Percentiles rank a stretch among this genome's conserved stretches.
Conservation (phyloP, 2,888 invertebrate genomes). For the Amphipoea lucens region DNA sequence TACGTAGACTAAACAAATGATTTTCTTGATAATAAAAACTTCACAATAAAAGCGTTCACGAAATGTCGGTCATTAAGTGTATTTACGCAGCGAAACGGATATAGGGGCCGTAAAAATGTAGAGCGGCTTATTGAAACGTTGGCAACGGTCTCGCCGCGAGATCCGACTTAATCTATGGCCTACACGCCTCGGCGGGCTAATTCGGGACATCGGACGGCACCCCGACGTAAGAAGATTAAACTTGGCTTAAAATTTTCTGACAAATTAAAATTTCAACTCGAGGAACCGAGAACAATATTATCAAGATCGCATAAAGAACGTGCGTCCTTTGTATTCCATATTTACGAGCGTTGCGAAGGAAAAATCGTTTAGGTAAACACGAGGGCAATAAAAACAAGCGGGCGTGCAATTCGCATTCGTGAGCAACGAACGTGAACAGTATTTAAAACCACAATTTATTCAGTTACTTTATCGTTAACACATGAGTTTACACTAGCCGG, state of each 20-base stretch:
- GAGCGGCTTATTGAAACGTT: slow-evolving; percentile 88
- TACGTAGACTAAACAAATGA: slow-evolving; percentile 90
- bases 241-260: slow-evolving; percentile 76
- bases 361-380: slow-evolving; percentile 84
- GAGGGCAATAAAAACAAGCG: slow-evolving; percentile 80
- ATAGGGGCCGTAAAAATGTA: slow-evolving; percentile 88
- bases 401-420: slow-evolving; percentile 79
- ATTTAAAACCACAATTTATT: slow-evolving; percentile 83
- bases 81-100: slow-evolving; percentile 90
- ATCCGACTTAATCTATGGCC: slow-evolving; percentile 83
- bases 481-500: slow-evolving; percentile 83
- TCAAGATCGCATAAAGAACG: slow-evolving; percentile 82
- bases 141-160: slow-evolving; percentile 81
- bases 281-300: slow-evolving; percentile 79
- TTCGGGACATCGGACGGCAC: slow-evolving; percentile 74
- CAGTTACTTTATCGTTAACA: slow-evolving; percentile 84
- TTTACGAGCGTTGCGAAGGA: slow-evolving; percentile 79
- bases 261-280: slow-evolving; percentile 83
- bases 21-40: slow-evolving; percentile 89
- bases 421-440: slow-evolving; percentile 78
- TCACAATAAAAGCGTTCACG: slow-evolving; percentile 89
- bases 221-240: slow-evolving; percentile 76
- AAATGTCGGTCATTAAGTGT: slow-evolving; percentile 90
- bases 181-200: slow-evolving; percentile 78
- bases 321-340: slow-evolving; percentile 80